phyloP scores from a whole-genome alignment of 2,888 invertebrate species.

The Phyllotreta cruciferae region DNA sequence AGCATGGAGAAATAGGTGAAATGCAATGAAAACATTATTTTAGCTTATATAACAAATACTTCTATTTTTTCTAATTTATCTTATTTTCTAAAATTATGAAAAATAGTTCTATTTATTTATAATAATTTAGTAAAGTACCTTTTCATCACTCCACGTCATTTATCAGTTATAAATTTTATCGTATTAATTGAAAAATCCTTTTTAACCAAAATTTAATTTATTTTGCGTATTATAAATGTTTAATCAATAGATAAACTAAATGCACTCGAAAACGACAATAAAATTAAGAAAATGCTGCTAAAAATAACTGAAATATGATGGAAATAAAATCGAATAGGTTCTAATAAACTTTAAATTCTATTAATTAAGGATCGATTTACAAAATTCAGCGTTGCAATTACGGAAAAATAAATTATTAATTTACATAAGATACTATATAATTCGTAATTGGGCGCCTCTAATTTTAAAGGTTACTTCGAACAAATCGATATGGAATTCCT shows the following conservation, averaged over 20 bases:
- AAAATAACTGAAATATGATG: conserved; percentile 4
- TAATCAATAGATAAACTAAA: too few species aligned
- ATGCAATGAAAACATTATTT: too few species aligned
- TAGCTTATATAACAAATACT: too few species aligned
- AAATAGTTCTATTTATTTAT: not conserved
- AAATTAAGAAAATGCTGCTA: not conserved
- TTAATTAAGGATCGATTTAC: conserved; percentile 41
- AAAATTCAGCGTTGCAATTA: conserved; percentile 49
- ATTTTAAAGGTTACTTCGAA: conserved; percentile 23
- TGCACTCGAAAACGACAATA: not conserved
- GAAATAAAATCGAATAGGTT: too few species aligned
- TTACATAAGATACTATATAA: conserved; percentile 27
- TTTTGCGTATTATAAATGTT: not conserved
- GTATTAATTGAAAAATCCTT: too few species aligned
- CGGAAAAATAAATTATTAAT: conserved; percentile 28
- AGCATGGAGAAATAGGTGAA: too few species aligned
- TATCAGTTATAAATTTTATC: not conserved
- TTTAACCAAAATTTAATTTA: too few species aligned
- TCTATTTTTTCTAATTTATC: too few species aligned
- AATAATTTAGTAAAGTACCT: too few species aligned
- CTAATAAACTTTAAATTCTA: not conserved
- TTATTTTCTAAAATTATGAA: not conserved
- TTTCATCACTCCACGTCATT: too few species aligned
- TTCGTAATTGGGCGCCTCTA: conserved; percentile 33
- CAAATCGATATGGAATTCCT: conserved; percentile 5